Evolutionary conservation across 2,888 invertebrate genomes (phyloP).

Genomic region (Phrixothrix hirtus): DNA sequence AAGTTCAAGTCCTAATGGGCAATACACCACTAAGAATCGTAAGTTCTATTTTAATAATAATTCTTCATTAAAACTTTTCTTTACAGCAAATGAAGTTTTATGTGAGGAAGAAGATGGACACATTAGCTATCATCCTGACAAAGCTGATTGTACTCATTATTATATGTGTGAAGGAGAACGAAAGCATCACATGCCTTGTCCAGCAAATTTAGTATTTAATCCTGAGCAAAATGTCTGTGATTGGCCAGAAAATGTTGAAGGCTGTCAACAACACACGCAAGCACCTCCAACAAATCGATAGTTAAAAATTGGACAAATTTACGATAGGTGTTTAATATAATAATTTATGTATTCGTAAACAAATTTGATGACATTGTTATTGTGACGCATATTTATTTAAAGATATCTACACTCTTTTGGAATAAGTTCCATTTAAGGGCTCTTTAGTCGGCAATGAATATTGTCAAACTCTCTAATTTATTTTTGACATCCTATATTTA

Average conservation of each 20-base stretch:
- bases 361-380: too few species aligned
- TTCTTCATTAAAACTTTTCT: background rate
- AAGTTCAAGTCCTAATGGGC: conserved; percentile 69
- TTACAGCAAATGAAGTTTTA: conserved; percentile 78
- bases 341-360: too few species aligned
- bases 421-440: too few species aligned
- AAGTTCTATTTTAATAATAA: conserved; percentile 55
- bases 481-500: too few species aligned
- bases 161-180: conserved; percentile 96
- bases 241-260: conserved; percentile 94
- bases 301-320: too few species aligned
- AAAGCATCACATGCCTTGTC: conserved; percentile 95
- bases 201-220: conserved; percentile 89
- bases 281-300: conserved; percentile 60
- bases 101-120: conserved; percentile 95
- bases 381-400: too few species aligned
- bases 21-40: conserved; percentile 89
- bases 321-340: too few species aligned
- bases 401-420: too few species aligned
- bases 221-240: conserved; percentile 92
- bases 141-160: conserved; percentile 90
- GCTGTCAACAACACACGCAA: conserved; percentile 74
- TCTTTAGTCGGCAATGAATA: too few species aligned
- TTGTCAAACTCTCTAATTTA: too few species aligned
- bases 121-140: conserved; percentile 90